Evolutionary conservation across 2,888 invertebrate species (phyloP), one percentile per base, ranked within the genome.

Genomic region (Diogma glabrata): DNA sequence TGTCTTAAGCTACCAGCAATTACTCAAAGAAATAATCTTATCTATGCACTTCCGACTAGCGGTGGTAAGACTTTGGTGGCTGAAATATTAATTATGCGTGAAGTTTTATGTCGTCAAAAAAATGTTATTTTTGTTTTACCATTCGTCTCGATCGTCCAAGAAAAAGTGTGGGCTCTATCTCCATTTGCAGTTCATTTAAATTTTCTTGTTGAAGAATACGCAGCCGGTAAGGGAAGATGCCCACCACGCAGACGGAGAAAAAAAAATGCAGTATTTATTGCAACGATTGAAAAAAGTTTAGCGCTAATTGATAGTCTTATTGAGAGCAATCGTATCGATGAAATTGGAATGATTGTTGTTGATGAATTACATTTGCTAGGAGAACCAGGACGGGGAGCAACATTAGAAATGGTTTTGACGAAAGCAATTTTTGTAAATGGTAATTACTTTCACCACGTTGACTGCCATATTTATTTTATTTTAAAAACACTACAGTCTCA

Each of bases 41-140:
- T 97, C 54, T 92, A 95, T 64, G 89, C 92, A 0, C 68, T 96
- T 38, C 96, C 97, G 1, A 97, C 96, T 1, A 94, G 95, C 64
- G 96, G 96, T 2, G 97, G 96, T 1, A 97, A 97, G 73, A 97
- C 97, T 2, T 72, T 97, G 23, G 94, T 97, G 10, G 95, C 97
- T 0, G 97, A 97, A 71, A 86, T 97, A 53, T 73, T 97, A 47
- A 92, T 97, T 76, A 70, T 96, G 16, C 75, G 83, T 40, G 91
- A 95, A 72, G 71, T 96, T 6, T 67, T 95, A 9, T 84, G 86
- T 57, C 75, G 81, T 50, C 81, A 83, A 61, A 83, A 78, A 59
- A 90, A 94, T 76, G 90, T 82, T 10, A 69, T 97, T 19, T 87
- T 97, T 58, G 81, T 97, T 58, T 71, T 97, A 53, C 97, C 97